Evolutionary conservation across 2,888 invertebrate genomes (phyloP).

Genomic region (Trachelus stipa): DNA sequence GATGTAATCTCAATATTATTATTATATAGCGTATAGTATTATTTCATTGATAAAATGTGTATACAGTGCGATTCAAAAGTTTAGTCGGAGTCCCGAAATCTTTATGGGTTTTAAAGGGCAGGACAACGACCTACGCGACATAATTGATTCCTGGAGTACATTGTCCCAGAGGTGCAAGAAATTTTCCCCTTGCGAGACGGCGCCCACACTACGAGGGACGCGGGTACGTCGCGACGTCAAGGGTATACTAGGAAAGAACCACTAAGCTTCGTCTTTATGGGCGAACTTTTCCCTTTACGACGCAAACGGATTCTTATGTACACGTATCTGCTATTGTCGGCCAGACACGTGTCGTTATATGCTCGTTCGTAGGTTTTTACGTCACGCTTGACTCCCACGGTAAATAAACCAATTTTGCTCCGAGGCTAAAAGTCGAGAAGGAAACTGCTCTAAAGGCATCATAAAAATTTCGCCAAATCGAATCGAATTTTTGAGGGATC

Average conservation of each 20-base stretch:
- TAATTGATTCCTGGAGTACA: slow-evolving; percentile 16
- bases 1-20: neutral
- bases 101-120: neutral
- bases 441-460: neutral
- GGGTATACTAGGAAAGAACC: neutral
- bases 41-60: neutral
- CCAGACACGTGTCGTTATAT: neutral
- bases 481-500: neutral
- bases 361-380: neutral
- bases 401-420: neutral
- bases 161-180: slow-evolving; percentile 4
- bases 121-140: slow-evolving; percentile 1
- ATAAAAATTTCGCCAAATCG: neutral
- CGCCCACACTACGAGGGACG: slow-evolving; percentile 14
- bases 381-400: neutral
- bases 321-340: slow-evolving; percentile 1
- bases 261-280: slow-evolving; percentile 7
- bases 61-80: neutral
- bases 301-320: slow-evolving; percentile 10
- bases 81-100: neutral
- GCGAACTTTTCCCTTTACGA: slow-evolving; percentile 6
- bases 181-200: neutral
- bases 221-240: neutral
- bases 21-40: neutral
- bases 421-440: neutral